Percentiles rank a stretch among this genome's conserved stretches.
Conservation (phyloP, 2,797 vertebrate genomes). For the Podarcis siculus region DNA sequence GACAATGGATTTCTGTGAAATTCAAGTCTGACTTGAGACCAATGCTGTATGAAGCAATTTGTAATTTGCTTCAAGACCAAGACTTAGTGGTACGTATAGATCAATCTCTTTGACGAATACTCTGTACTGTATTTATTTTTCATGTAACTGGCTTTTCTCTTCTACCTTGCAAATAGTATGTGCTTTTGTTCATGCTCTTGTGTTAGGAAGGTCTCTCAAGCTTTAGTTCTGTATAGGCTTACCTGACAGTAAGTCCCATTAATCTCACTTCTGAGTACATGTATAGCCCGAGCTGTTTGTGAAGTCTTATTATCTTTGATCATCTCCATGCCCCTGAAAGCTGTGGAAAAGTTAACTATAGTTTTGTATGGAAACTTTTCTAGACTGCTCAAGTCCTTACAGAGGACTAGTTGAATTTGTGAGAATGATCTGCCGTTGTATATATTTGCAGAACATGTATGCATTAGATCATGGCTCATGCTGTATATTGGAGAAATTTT, state of each 20-base stretch:
- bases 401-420: background rate
- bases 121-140: background rate
- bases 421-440: background rate
- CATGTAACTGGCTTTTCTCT: background rate
- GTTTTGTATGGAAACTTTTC: background rate
- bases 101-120: slow-evolving; percentile 11
- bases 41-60: slow-evolving; percentile 92
- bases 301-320: background rate
- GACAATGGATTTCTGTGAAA: slow-evolving; percentile 98
- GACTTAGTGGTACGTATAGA: slow-evolving; percentile 91
- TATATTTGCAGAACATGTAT: background rate
- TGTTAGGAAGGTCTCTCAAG: background rate
- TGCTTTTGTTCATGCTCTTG: background rate
- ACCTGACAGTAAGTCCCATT: background rate
- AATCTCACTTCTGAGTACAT: too few species aligned
- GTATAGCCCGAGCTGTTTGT: background rate
- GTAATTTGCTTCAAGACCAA: slow-evolving; percentile 93
- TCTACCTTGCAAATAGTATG: background rate
- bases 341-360: background rate
- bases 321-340: background rate
- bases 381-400: background rate
- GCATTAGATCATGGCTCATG: background rate
- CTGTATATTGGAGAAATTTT: background rate
- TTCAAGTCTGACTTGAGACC: slow-evolving; percentile 95
- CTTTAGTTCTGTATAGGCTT: background rate